Evolutionary conservation across 2,113 vertebrate genomes (phyloP).

Genomic region (Papio anubis): DNA sequence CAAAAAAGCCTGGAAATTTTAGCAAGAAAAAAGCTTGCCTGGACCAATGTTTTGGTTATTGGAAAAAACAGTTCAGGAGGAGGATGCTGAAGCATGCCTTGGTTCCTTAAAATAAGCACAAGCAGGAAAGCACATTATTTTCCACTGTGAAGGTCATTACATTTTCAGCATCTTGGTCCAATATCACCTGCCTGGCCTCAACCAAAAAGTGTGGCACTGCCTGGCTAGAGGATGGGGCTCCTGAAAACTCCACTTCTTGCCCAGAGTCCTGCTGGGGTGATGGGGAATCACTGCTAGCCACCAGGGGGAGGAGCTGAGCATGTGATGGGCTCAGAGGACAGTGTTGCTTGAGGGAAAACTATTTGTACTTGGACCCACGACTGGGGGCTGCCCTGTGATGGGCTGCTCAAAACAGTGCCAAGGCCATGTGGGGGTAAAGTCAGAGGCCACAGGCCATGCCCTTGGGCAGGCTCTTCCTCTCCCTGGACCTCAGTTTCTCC

Average conservation of each 20-base stretch:
- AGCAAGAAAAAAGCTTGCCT: conserved; percentile 48
- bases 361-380: neutral
- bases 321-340: neutral
- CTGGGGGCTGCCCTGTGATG: neutral
- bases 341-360: neutral
- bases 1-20: conserved; percentile 11
- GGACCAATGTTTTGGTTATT: conserved; percentile 44
- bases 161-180: neutral
- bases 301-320: neutral
- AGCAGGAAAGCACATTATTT: conserved; percentile 34
- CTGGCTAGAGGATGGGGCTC: neutral
- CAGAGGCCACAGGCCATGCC: neutral
- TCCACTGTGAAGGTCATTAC: neutral
- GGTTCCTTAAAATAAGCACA: conserved; percentile 31
- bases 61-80: conserved; percentile 41
- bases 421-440: neutral
- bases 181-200: neutral
- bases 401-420: neutral
- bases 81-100: neutral
- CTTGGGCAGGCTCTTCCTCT: neutral
- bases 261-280: neutral
- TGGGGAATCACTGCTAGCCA: neutral
- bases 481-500: neutral
- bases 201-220: neutral
- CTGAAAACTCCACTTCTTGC: neutral